A percentile compares a stretch with the other conserved stretches of the same genome.
Evolutionary conservation across 1,140 invertebrate genomes (phyloP).

Genomic region (Cylas formicarius): DNA sequence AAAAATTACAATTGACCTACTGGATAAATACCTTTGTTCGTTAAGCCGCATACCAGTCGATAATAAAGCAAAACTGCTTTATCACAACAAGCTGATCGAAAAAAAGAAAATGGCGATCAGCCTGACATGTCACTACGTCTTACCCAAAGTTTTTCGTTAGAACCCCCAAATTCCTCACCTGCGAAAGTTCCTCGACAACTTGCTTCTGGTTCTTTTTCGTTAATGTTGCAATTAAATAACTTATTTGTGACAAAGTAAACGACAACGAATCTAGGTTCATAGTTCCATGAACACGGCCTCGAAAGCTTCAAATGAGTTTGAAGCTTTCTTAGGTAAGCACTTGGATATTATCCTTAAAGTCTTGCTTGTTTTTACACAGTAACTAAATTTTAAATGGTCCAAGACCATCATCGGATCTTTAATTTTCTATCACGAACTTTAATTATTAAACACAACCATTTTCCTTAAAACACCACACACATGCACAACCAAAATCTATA

Average conservation of each 20-base stretch:
- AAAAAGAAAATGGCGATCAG: constrained; percentile 12
- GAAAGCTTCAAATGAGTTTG: constrained; percentile 77
- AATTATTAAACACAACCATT: constrained; percentile 34
- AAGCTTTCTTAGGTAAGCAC: constrained; percentile 70
- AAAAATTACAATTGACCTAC: too few relatives aligned
- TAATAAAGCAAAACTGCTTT: too few relatives aligned
- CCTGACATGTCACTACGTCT: constrained; percentile 1
- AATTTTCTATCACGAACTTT: constrained; percentile 52
- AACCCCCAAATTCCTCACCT: constrained; percentile 48
- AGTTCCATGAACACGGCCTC: constrained; percentile 84
- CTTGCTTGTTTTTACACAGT: constrained; percentile 50
- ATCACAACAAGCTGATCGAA: background rate
- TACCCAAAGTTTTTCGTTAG: too few relatives aligned
- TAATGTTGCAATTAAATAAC: constrained; percentile 91
- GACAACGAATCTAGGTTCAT: constrained; percentile 97
- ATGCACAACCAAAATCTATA: constrained; percentile 26
- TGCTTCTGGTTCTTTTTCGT: constrained; percentile 92
- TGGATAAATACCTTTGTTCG: constrained; percentile 4
- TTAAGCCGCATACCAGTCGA: too few relatives aligned
- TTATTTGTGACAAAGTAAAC: constrained; percentile 96
- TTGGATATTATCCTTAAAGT: constrained; percentile 51
- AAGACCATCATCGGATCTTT: constrained; percentile 57
- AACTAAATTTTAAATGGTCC: constrained; percentile 55
- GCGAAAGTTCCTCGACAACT: constrained; percentile 72
- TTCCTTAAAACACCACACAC: constrained; percentile 30